Base-by-base conservation (phyloP, 2,797 vertebrate species). In the Schizopygopsis malacanthus region DNA sequence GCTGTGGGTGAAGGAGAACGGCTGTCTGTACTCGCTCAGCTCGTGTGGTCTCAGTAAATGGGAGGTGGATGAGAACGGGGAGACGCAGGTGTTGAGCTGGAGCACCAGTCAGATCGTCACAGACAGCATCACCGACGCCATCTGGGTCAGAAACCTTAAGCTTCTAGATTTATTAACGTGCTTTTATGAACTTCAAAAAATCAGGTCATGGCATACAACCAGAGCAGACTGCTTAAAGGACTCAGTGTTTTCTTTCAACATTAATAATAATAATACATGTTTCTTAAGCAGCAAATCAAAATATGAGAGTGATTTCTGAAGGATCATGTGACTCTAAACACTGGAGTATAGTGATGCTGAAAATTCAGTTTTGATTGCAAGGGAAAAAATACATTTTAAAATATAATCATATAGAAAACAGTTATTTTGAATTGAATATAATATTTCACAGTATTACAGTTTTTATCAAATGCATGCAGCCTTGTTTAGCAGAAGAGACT, bases 51-150 rank as follows among this genome's bases (percentile, higher is more conserved):
- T 99, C 65, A 96, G 92, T 84, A 99, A 97, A 82, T 99, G 98
- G 98, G 97, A 97, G 91, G 89, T 99, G 86, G 96, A 97, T 12
- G 96, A 96, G 87, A 92, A 85, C 75, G 93, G 94, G 2, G 98
- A 99, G 89, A 96, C 93, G 59, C 98, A 96, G 54, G 88, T 95
- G 79, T 86, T 97, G 86, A 98, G 92, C 91, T 99, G 98, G 97
- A 97, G 97, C 86, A 82, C 95, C 82, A 95, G 92, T 81, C 93
- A 92, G 86, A 91, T 92, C 71, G 93, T 99, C 85, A 96, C 92
- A 2, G 97, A 98, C 83, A 95, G 94, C 89, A 95, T 99, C 67
- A 92, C 95, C 0, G 97, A 99, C 77, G 96, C 98, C 81, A 97
- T 99, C 89, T 99, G 98, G 98, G 98, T 99, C 90, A 96, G 97